Evolutionary conservation across 2,888 invertebrate species (phyloP).

Genomic region (Ormia ochracea): DNA sequence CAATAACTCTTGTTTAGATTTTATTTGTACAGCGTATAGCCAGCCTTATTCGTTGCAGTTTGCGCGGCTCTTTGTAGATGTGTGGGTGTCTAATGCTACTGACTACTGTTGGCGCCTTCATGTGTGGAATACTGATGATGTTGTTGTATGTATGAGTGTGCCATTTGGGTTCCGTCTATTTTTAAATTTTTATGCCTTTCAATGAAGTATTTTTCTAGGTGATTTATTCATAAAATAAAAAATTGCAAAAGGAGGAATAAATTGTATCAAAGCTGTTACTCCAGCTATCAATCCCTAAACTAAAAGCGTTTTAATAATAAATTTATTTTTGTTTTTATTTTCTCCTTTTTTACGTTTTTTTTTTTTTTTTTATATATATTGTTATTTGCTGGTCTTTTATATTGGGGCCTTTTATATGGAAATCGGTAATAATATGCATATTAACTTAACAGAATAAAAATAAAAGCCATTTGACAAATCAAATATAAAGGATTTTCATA

Average conservation of each 20-base stretch:
- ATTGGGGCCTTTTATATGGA: too few species aligned
- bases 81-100: not conserved
- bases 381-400: too few species aligned
- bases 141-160: slow-evolving; percentile 12
- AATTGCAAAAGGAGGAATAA: slow-evolving; percentile 22
- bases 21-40: slow-evolving; percentile 20
- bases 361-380: not conserved
- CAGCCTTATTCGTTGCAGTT: not conserved
- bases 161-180: not conserved
- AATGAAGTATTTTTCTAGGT: slow-evolving; percentile 61
- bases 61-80: not conserved
- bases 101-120: not conserved
- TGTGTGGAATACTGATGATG: slow-evolving; percentile 25
- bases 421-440: not conserved
- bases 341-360: not conserved
- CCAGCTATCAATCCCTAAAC: slow-evolving; percentile 28
- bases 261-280: slow-evolving; percentile 40
- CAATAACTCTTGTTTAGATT: slow-evolving; percentile 11
- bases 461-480: not conserved
- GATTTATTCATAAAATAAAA: slow-evolving; percentile 53
- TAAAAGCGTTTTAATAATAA: slow-evolving; percentile 37
- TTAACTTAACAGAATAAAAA: not conserved
- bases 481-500: too few species aligned
- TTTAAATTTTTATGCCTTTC: slow-evolving; percentile 21
- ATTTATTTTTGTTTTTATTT: slow-evolving; percentile 6